Evolutionary conservation across 1,140 invertebrate species (phyloP).

Genomic region (Drosophila ercepeae): DNA sequence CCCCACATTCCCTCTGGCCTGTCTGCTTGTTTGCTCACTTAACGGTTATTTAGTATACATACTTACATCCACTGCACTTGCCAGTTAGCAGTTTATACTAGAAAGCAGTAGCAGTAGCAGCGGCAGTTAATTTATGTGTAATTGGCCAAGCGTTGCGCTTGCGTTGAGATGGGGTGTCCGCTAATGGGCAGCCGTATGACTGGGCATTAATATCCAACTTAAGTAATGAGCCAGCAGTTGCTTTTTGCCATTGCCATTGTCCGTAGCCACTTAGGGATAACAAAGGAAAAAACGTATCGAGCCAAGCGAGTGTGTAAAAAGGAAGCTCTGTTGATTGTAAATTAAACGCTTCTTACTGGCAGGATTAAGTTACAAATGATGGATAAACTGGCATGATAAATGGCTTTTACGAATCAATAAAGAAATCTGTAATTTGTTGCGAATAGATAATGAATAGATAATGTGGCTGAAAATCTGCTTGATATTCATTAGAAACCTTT

Average conservation of each 20-base stretch:
- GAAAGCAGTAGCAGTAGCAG: conserved; percentile 55
- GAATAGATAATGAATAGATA: background rate
- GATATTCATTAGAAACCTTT: background rate
- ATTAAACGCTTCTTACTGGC: conserved; percentile 31
- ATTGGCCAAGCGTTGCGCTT: conserved; percentile 78
- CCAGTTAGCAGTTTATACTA: conserved; percentile 30
- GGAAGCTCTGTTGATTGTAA: conserved; percentile 42
- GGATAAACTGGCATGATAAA: conserved; percentile 20
- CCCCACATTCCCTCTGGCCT: conserved; percentile 6
- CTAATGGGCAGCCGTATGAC: conserved; percentile 61
- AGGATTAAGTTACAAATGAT: conserved; percentile 2
- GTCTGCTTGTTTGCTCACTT: conserved; percentile 59
- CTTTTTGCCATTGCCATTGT: conserved; percentile 31
- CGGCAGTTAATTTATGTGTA: conserved; percentile 76
- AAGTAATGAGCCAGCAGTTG: conserved; percentile 47
- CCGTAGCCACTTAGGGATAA: conserved; percentile 24
- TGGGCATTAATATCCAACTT: conserved; percentile 52
- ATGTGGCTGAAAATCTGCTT: background rate
- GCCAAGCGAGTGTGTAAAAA: conserved; percentile 12
- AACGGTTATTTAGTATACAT: conserved; percentile 68
- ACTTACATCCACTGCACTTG: conserved; percentile 33
- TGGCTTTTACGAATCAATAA: background rate
- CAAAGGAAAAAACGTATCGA: conserved; percentile 9
- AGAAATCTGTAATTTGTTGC: conserved; percentile 5
- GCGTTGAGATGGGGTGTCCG: conserved; percentile 50